These are phyloP conservation scores for Bothrops jararaca DNA, from an alignment of 2,113 vertebrate genomes.

Conservation along the genomic window DNA sequence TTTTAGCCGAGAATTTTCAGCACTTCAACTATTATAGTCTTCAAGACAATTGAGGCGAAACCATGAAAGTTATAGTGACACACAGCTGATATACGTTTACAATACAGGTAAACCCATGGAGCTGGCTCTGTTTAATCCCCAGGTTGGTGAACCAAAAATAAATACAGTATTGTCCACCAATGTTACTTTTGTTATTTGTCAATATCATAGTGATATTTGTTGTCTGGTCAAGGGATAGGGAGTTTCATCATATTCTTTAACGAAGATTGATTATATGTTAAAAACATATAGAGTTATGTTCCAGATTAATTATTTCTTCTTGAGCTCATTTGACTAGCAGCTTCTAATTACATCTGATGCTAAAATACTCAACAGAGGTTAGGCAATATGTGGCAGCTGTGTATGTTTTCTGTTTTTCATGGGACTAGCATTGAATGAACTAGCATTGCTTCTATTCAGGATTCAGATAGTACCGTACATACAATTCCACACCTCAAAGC, in stretches of 20 bases:
- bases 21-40: not conserved
- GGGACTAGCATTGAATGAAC: not conserved
- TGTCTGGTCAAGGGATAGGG: not conserved
- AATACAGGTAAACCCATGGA: not conserved
- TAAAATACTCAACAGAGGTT: not conserved
- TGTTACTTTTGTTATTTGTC: not conserved
- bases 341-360: not conserved
- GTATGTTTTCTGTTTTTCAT: not conserved
- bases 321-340: not conserved
- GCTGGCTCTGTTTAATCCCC: not conserved
- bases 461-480: not conserved
- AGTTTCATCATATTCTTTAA: not conserved
- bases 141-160: not conserved
- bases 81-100: not conserved
- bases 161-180: not conserved
- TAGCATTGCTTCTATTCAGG: not conserved
- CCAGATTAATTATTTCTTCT: not conserved
- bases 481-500: not conserved
- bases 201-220: not conserved
- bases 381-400: not conserved
- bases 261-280: not conserved
- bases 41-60: not conserved
- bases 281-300: not conserved
- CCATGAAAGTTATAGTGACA: not conserved
- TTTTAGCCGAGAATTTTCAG: not conserved